Base-by-base conservation (phyloP, 1,140 invertebrate species). In the Ips nitidus region DNA sequence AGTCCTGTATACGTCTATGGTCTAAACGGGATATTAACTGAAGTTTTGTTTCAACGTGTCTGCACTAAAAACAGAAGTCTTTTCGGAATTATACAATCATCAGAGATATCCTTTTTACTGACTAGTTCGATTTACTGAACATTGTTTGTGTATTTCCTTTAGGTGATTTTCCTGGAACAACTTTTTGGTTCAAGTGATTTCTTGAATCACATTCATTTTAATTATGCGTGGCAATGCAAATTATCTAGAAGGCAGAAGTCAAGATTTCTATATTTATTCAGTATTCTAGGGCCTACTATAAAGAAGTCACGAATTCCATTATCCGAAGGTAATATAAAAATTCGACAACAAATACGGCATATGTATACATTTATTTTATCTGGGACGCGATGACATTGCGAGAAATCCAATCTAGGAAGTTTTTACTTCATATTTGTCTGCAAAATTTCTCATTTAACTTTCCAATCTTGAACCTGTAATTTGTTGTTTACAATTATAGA, bases 31-130 rank as follows among this genome's bases (percentile, higher is more conserved):
- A 41, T 52, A 63, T 63, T 63, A 63, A 63, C 45, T 22, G 43
- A 39, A 52, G 61, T 43, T 63, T 63, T 50, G 61, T 63, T 22
- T 56, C 38, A 41, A 65, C 63, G 52, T 65, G 63, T 65, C 63
- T 52, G 41, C 63, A 65, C 63, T 65, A 65, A 65, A 65, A 65
- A 56, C 63, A 2, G 47, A 56, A 56, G 63, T 52, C 63, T 65
- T 65, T 65, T 42, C 52, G 63, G 53, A 65, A 65, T 56, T 65
- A 65, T 65, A 39, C 56, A 65, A 65, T 41, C 52, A 65, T 65
- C 63, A 65, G 43, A 65, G 52, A 55, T 65, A 65, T 65, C 61
- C 50, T 50, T 39, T 64, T 64, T 53, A 50, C 47, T 50, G 8
- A 52, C 4, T 39, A 22, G 53, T 64, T 64, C 50, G 50, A 52